Base-by-base conservation (phyloP, 2,888 invertebrate species). In the Rhyacophila evoluta region DNA sequence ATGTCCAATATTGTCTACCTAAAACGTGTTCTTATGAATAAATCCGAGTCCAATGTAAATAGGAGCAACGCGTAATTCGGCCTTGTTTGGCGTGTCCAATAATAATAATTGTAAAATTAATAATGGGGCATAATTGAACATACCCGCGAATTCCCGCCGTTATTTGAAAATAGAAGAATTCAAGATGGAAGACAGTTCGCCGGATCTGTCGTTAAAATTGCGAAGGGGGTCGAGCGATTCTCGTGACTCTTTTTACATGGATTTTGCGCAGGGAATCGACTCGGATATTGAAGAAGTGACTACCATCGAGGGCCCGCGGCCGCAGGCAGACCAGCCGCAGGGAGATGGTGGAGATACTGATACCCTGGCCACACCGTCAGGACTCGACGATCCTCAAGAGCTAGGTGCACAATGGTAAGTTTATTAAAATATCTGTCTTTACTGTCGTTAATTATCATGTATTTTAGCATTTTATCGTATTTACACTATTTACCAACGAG, bases 181-280 rank as follows among this genome's bases (percentile, higher is more conserved):
- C 55, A 77, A 86, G 83, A 90, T 90, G 90, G 90, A 90, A 89
- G 95, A 96, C 90, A 95, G 95, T 87, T 95, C 95, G 79, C 95
- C 95, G 81, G 95, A 96, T 88, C 89, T 96, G 88, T 95, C 95
- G 89, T 91, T 96, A 83, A 95, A 95, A 88, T 88, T 96, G 86
- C 92, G 96, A 84, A 92, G 95, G 79, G 95, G 95, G 74, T 95
- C 95, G 38, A 95, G 95, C 86, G 96, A 95, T 87, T 96, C 96
- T 37, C 91, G 95, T 82, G 96, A 96, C 87, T 95, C 95, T 76
- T 96, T 95, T 87, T 96, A 96, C 85, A 95, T 96, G 95, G 95
- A 96, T 88, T 95, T 96, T 86, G 96, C 95, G 84, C 95, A 95
- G 89, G 96, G 96, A 80, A 96, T 96, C 86, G 96, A 96, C 87